Evolutionary conservation across 2,797 vertebrate genomes (phyloP), one percentile per base, ranked within the genome.

Genomic region (Pipistrellus pipistrellus): DNA sequence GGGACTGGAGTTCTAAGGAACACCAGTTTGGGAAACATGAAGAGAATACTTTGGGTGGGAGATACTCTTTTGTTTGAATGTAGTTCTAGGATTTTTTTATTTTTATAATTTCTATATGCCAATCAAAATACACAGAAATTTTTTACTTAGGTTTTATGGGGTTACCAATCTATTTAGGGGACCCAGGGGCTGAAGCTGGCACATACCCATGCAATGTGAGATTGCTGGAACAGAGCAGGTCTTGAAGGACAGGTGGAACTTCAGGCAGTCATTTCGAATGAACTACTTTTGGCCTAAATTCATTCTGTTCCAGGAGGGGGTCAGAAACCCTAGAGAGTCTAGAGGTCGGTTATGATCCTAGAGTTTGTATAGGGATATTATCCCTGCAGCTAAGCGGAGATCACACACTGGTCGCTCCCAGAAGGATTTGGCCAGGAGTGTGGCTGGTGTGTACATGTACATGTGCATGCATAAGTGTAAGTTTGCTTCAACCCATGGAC

Each of bases 121-220:
- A 57, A 57, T 71, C 8, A 55, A 80, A 81, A 85, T 48, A 53
- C 59, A 38, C 75, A 88, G 17, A 78, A 66, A 73, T 46, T 35
- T 25, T 57, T 69, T 75, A n/a, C 30, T 68, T 81, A 46, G 44
- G 80, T 80, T 80, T 72, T 51, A 78, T 66, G 12, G 32, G 57
- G 8, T 53, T 41, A 41, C 6, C 38, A 41, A 41, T 41, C 38
- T 41, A 41, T 41, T 41, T 41, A 41, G 38, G 38, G 38, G 38
- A 41, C 38, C 27, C 8, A 41, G 38, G 38, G 17, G n/a, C 59
- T 9, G 1, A 89, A 64, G 53, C 38, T 0, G 68, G 35, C 25
- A 18, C 69, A 25, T 27, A 48, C 3, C n/a, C n/a, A 21, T 8
- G n/a, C 6, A 20, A 12, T 21, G 10, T 20, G 18, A 51, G 44